Base-by-base conservation (phyloP, 2,797 vertebrate species). In the Fistularia tabacaria region DNA sequence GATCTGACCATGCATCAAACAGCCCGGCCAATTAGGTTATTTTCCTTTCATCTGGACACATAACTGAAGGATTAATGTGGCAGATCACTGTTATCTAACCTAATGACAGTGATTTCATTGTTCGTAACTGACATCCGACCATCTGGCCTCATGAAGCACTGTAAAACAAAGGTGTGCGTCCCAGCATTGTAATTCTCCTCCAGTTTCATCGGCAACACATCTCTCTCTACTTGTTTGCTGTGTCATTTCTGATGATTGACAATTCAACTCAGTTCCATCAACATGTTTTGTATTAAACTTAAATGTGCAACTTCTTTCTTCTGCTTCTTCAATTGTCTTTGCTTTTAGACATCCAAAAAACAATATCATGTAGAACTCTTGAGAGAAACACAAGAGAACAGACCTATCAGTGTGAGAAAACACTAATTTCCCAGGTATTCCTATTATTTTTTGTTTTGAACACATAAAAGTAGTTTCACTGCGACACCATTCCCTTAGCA, bases 101-200 rank as follows among this genome's bases (percentile, higher is more conserved):
- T 71, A 59, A 59, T 40, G 61, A 79, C 56, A 44, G 12, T 36
- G 12, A 59, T 58, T 61, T 71, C 62, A 63, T 41, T 49, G 70
- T 74, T 70, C 54, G 51, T 72, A 71, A 77, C 58, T 46, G 73
- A 69, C 58, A 43, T 77, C 45, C 49, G 53, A 43, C 78, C 77
- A 82, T 81, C 83, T 83, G 77, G 72, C 54, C 48, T 69, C 50
- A 47, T 62, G 61, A 71, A 78, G 45, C 58, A 15, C 62, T 47
- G 53, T 57, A 71, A 61, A 72, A 66, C 66, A 55, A 56, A 50
- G 10, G 42, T 41, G n/a, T 54, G 54, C 68, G 68, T 62, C 52
- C 57, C 46, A 12, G 45, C 14, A 25, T 73, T 74, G 77, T 62
- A 71, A 25, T 25, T 25, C 25, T 25, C 48, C 72, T 62, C 59